Conservation (phyloP, 2,797 vertebrate genomes). For the Jordanella pulchra region DNA sequence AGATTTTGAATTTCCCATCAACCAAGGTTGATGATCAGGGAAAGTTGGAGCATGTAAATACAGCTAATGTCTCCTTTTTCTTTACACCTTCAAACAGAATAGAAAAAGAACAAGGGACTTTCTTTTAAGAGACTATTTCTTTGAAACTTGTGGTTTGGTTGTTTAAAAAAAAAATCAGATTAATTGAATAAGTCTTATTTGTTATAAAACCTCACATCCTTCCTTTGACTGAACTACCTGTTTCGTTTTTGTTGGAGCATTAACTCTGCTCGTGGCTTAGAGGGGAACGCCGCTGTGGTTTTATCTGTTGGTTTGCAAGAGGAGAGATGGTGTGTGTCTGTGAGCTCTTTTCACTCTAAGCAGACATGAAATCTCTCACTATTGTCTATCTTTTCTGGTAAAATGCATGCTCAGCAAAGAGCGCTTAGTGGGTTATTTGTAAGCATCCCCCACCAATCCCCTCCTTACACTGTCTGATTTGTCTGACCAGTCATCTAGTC, state of each 20-base stretch:
- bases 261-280: conserved; percentile 18
- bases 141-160: neutral
- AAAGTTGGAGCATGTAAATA: too few species aligned
- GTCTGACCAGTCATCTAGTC: conserved; percentile 40
- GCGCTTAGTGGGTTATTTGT: conserved; percentile 54
- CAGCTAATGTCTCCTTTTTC: too few species aligned
- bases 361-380: conserved; percentile 71
- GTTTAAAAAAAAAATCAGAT: neutral
- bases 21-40: too few species aligned
- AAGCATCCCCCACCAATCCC: conserved; percentile 13
- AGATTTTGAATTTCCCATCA: too few species aligned
- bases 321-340: conserved; percentile 13
- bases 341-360: conserved; percentile 64
- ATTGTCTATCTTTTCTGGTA: conserved; percentile 69
- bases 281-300: conserved; percentile 44
- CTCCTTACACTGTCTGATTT: conserved; percentile 40
- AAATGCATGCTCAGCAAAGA: conserved; percentile 76
- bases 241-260: conserved; percentile 7
- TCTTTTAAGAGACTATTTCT: too few species aligned
- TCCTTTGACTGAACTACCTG: neutral
- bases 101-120: too few species aligned
- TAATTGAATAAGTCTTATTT: neutral
- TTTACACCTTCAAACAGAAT: too few species aligned
- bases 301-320: conserved; percentile 15
- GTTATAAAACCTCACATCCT: neutral